Conservation (phyloP, 2,797 vertebrate species). For the Chromis chromis region DNA sequence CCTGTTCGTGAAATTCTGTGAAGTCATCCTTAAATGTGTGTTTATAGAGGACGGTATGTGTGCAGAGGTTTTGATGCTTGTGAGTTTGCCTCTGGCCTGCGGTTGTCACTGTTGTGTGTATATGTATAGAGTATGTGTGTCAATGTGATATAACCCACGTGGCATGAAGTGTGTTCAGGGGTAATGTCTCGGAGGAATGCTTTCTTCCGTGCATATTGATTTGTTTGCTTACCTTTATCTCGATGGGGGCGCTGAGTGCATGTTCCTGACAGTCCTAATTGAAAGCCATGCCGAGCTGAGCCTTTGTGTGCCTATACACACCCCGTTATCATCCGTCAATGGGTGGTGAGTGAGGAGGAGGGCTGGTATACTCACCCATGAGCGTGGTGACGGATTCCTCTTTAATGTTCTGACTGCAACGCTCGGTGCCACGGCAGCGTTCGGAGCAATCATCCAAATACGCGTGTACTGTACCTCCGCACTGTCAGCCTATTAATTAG, state of each 20-base stretch:
- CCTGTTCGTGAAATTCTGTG: neutral
- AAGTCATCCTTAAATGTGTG: no score
- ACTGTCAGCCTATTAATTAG: constrained; percentile 56
- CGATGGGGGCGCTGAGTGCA: constrained; percentile 52
- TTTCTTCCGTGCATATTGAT: constrained; percentile 63
- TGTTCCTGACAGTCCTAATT: constrained; percentile 69
- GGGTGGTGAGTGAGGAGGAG: neutral
- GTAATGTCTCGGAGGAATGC: constrained; percentile 34
- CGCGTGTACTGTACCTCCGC: constrained; percentile 35
- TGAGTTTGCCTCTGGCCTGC: neutral
- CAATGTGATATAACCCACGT: neutral
- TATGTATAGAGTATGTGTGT: neutral
- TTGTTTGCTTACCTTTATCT: constrained; percentile 72
- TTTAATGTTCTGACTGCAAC: constrained; percentile 66
- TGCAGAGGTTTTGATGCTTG: neutral
- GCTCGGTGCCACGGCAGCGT: constrained; percentile 38
- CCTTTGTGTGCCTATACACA: constrained; percentile 60
- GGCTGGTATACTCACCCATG: constrained; percentile 31
- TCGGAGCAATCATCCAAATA: constrained; percentile 39
- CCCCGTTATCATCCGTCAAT: constrained; percentile 65
- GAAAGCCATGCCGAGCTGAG: constrained; percentile 62
- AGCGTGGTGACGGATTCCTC: constrained; percentile 60
- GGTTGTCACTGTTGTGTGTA: neutral
- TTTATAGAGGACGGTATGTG: neutral
- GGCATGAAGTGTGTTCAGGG: neutral